These are phyloP conservation scores for Epirrhoe alternata DNA, from an alignment of 2,888 invertebrate genomes.

Conservation along the genomic window DNA sequence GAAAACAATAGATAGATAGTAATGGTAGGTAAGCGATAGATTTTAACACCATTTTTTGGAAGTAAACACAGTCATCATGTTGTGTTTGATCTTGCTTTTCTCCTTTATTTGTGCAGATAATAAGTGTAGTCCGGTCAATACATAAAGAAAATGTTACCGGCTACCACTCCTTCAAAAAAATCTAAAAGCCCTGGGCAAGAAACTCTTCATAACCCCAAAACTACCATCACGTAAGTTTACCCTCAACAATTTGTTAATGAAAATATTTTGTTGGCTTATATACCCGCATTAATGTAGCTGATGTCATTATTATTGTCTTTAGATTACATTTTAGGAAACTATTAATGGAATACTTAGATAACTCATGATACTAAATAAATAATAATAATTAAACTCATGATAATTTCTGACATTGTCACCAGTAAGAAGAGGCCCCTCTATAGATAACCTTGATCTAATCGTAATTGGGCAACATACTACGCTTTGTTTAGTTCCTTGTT, in stretches of 20 bases:
- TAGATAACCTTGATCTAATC: not conserved
- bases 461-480: not conserved
- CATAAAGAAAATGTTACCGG: constrained; percentile 54
- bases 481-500: not conserved
- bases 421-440: not conserved
- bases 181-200: constrained; percentile 64
- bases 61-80: constrained; percentile 44
- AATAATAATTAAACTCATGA: too few species aligned
- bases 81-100: constrained; percentile 25
- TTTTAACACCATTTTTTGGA: constrained; percentile 18
- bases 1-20: not conserved
- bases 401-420: not conserved
- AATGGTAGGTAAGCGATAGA: constrained; percentile 14
- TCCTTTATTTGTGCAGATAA: constrained; percentile 14
- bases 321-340: too few species aligned
- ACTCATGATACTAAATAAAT: not conserved
- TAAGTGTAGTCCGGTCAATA: constrained; percentile 13
- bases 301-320: not conserved
- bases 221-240: constrained; percentile 73
- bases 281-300: not conserved
- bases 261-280: not conserved
- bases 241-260: not conserved
- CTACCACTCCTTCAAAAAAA: constrained; percentile 62
- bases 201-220: constrained; percentile 62
- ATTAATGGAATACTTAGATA: not conserved